Base-by-base conservation (phyloP, 2,888 invertebrate species). In the Lasiommata megera region DNA sequence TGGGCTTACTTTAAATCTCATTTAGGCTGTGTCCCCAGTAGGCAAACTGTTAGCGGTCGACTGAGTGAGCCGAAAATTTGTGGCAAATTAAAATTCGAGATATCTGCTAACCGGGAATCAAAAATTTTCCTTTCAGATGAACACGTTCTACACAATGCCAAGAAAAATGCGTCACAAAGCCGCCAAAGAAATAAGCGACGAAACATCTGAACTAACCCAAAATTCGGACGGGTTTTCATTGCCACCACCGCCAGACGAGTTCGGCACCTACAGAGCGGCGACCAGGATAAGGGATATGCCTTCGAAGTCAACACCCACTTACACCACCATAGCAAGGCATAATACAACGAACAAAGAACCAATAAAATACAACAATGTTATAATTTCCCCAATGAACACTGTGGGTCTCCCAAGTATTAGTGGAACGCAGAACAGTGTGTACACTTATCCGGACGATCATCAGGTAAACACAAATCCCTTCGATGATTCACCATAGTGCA, bases 61-160 rank as follows among this genome's bases (percentile, higher is more conserved):
- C n/a, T n/a, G n/a, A n/a, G n/a, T n/a, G n/a, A n/a, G n/a, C n/a
- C n/a, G n/a, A n/a, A n/a, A n/a, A n/a, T n/a, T n/a, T n/a, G n/a
- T n/a, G n/a, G n/a, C n/a, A n/a, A n/a, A n/a, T n/a, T n/a, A n/a
- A n/a, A n/a, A n/a, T n/a, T n/a, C n/a, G n/a, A n/a, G n/a, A n/a
- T n/a, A n/a, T n/a, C n/a, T n/a, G n/a, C n/a, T n/a, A n/a, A n/a
- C n/a, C n/a, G n/a, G n/a, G n/a, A n/a, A n/a, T n/a, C n/a, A 41
- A 23, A 29, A 12, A 8, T 46, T 23, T 3, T 43, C 41, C 51
- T 84, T 82, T 57, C 69, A 88, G 89, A 85, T 87, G 81, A 88
- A 86, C 69, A 85, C 89, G 36, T 90, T 89, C 65, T 88, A 88
- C 67, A 89, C 90, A 9, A 89, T 90, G 83, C 90, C 90, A 6